phyloP scores from a whole-genome alignment of 2,888 invertebrate species.

The Abscondita cerata region DNA sequence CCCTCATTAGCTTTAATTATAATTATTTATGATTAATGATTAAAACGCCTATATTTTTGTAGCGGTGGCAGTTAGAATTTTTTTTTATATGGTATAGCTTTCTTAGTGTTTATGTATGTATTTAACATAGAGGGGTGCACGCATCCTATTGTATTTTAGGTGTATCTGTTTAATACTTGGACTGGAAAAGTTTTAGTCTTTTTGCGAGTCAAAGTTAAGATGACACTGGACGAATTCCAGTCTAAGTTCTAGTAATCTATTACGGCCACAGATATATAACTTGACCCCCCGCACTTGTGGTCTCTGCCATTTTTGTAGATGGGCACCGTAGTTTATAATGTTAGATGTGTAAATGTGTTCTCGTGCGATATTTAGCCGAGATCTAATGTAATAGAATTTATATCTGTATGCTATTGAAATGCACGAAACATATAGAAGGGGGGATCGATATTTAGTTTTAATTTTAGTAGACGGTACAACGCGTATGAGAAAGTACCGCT shows the following conservation, averaged over 20 bases:
- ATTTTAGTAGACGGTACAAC: constrained; percentile 48
- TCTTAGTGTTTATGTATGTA: constrained; percentile 31
- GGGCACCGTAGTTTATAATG: constrained; percentile 39
- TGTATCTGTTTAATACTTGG: constrained; percentile 24
- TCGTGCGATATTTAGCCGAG: constrained; percentile 37
- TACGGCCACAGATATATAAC: constrained; percentile 29
- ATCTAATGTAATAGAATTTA: constrained; percentile 43
- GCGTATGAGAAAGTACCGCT: constrained; percentile 42
- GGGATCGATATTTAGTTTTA: constrained; percentile 59
- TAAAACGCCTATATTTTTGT: constrained; percentile 14
- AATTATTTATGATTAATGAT: constrained; percentile 10
- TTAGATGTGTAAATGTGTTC: constrained; percentile 45
- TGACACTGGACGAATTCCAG: constrained; percentile 2
- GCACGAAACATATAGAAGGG: constrained; percentile 90
- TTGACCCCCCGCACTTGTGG: constrained; percentile 38
- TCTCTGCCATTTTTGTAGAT: constrained; percentile 32
- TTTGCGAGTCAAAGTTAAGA: too few species aligned
- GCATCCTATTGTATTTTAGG: constrained; percentile 19
- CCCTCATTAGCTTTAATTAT: background rate
- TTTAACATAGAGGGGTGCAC: constrained; percentile 21
- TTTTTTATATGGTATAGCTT: constrained; percentile 27
- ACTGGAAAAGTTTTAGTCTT: constrained; percentile 5
- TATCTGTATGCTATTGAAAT: constrained; percentile 86
- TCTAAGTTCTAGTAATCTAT: constrained; percentile 26
- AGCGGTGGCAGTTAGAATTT: constrained; percentile 29